Base-by-base conservation (phyloP, 2,113 vertebrate genomes). In the Chloebia gouldiae region DNA sequence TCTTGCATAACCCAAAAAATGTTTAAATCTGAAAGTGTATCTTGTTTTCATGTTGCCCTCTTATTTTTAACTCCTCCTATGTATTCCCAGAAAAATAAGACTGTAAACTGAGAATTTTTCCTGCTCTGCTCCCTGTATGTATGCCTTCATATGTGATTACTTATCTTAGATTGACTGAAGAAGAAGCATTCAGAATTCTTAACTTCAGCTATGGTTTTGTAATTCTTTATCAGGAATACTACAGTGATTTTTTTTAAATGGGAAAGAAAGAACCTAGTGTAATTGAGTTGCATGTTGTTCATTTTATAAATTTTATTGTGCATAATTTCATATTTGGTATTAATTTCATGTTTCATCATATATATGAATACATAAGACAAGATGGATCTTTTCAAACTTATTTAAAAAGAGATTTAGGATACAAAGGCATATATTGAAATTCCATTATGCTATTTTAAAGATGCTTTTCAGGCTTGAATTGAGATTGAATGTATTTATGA, bases 271-370 rank as follows among this genome's bases (percentile, higher is more conserved):
- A 69, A 45, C 4, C 21, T 39, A 51, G 5, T 23, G 24, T 47
- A 68, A 47, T 9, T 47, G 4, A 61, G 5, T 57, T 57, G 3
- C 22, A 40, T 33, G 33, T 1, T 40, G 2, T 30, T 56, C 0
- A 23, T 50, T 92, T 83, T 59, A 54, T 14, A 9, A 15, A 35
- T 39, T 56, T 78, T 45, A 9, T 54, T 56, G 3, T 39, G 4
- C 40, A 53, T 31, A 0, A 10, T 71, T 79, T 72, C 0, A 47
- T 66, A 73, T 70, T 66, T 79, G 23, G 35, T 7, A 39, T 63
- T 61, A 25, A 82, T 79, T 86, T 75, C 30, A 69, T 16, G 7
- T 45, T 81, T 78, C 15, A 44, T 60, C 37, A 23, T 15, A 30
- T 45, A 35, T 47, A 35, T 54, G 17, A 77, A 87, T 73, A 37